phyloP scores from a whole-genome alignment of 2,888 invertebrate genomes.

The Drosophila yooni region DNA sequence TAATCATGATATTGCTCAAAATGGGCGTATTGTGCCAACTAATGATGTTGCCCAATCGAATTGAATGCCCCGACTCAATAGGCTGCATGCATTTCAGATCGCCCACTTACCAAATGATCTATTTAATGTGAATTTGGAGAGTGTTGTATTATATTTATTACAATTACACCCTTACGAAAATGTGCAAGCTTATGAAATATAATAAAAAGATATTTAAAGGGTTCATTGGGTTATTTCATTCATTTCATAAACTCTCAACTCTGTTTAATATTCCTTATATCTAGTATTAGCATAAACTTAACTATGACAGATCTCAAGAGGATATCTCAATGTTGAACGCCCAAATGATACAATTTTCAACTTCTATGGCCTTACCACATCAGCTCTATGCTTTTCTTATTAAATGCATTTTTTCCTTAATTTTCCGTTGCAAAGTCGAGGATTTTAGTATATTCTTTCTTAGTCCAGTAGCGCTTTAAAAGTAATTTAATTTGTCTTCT shows the following conservation, averaged over 20 bases:
- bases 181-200: not conserved
- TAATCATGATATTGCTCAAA: constrained; percentile 67
- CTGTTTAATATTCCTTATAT: not conserved
- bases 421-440: constrained; percentile 27
- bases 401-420: constrained; percentile 22
- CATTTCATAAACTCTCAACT: no score
- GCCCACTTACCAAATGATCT: not conserved
- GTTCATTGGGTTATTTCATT: not conserved
- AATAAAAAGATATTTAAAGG: not conserved
- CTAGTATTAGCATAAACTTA: not conserved
- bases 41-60: constrained; percentile 49
- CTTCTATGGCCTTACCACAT: constrained; percentile 32
- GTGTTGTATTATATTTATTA: not conserved
- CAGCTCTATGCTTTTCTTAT: constrained; percentile 42
- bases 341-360: not conserved
- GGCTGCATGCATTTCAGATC: constrained; percentile 12
- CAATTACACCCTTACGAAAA: not conserved
- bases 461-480: constrained; percentile 65
- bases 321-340: constrained; percentile 13
- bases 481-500: constrained; percentile 81
- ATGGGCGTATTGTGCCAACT: constrained; percentile 68
- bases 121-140: not conserved
- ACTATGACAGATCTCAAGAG: not conserved
- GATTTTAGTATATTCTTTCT: constrained; percentile 33
- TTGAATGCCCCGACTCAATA: constrained; percentile 20